Percentiles rank a stretch among this genome's conserved stretches.
These are phyloP conservation scores for Cyprinella venusta DNA, from an alignment of 2,797 vertebrate genomes.

Conservation along the genomic window DNA sequence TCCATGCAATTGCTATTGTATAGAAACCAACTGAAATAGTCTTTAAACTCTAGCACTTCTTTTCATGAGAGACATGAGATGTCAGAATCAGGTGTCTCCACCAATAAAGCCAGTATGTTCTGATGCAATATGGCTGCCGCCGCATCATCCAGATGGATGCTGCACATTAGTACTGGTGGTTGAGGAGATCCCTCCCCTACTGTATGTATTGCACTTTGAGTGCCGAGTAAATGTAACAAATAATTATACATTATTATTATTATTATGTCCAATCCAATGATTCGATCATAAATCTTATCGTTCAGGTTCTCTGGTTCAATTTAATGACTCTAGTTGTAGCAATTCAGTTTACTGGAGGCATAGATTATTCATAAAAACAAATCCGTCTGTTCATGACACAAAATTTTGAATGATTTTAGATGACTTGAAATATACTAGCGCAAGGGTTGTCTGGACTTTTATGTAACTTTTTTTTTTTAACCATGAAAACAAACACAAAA, in stretches of 20 bases:
- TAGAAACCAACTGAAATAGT: neutral
- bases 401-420: neutral
- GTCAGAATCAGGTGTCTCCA: too few relatives aligned
- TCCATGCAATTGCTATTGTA: too few relatives aligned
- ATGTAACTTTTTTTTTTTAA: neutral
- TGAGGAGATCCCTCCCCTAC: too few relatives aligned
- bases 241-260: too few relatives aligned
- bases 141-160: too few relatives aligned
- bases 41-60: neutral
- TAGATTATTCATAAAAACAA: neutral
- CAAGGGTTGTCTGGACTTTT: neutral
- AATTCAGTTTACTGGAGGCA: too few relatives aligned
- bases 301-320: neutral
- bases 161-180: too few relatives aligned
- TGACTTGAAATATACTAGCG: neutral
- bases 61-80: neutral
- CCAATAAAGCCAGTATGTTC: too few relatives aligned
- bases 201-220: too few relatives aligned
- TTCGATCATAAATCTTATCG: neutral
- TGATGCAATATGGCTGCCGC: too few relatives aligned
- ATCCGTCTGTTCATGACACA: neutral
- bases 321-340: neutral
- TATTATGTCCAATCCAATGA: neutral
- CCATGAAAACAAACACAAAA: neutral
- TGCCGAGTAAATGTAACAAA: too few relatives aligned